Conservation (phyloP, 64 coral and sea anemone genomes). For the Porites australiensis region DNA sequence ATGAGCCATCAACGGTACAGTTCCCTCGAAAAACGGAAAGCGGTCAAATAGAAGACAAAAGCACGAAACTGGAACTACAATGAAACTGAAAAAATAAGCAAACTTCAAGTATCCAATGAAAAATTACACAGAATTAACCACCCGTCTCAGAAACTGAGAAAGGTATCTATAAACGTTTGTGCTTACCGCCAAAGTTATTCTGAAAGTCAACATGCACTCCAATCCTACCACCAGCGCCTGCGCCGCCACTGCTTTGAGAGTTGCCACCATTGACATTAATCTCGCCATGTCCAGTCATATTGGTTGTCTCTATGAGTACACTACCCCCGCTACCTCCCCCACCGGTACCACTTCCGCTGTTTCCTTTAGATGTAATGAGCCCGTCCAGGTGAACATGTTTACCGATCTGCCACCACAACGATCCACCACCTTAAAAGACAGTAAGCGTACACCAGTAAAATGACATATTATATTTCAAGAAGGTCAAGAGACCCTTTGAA, state of each 20-base stretch:
- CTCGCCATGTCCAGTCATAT: constrained; percentile 95
- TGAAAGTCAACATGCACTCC: constrained; percentile 95
- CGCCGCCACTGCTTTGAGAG: constrained; percentile 47
- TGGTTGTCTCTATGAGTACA: constrained; percentile 86
- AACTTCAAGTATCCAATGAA: too few species aligned
- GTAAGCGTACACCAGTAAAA: too few species aligned
- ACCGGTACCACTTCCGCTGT: constrained; percentile 15
- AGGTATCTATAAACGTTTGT: not conserved
- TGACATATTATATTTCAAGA: not conserved
- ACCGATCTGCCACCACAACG: constrained; percentile 63
- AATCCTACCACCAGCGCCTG: constrained; percentile 91
- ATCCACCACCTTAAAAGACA: constrained; percentile 81
- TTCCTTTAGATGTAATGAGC: constrained; percentile 81
- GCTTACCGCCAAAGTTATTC: constrained; percentile 94
- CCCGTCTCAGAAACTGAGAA: not conserved
- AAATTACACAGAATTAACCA: too few species aligned
- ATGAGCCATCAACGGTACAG: too few species aligned
- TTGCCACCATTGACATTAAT: constrained; percentile 92
- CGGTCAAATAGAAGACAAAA: too few species aligned
- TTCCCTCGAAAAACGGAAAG: too few species aligned
- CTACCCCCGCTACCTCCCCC: constrained; percentile 98
- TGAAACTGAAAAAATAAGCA: too few species aligned
- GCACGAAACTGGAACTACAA: too few species aligned
- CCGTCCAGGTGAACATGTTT: constrained; percentile 86
- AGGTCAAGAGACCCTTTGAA: not conserved